Evolutionary conservation across 2,113 vertebrate species (phyloP), one percentile per base, ranked within the genome.

Genomic region (Pipa parva): DNA sequence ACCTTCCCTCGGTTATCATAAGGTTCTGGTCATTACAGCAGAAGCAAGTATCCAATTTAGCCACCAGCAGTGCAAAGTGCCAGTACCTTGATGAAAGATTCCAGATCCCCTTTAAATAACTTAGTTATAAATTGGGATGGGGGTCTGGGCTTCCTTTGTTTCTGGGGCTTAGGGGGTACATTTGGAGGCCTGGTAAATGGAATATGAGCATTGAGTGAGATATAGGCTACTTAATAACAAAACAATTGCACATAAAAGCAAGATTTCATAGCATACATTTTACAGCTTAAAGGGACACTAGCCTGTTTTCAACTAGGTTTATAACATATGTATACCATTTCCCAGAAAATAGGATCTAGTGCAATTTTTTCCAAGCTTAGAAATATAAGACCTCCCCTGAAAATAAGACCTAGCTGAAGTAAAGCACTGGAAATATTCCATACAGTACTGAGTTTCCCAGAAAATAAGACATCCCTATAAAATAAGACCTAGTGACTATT

Each of bases 41-140:
- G 79, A 79, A 84, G 66, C 63, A 58, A 66, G 46, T 37, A 48
- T 61, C 28, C 42, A 28, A 22, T 81, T 76, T 55, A 87, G 80
- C 81, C 84, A 82, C 75, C 36, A 49, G 50, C 65, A 80, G 70
- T 84, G 79, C 78, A 71, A n/a, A 67, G 73, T 79, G 78, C 81
- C 79, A 84, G 88, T 94, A 97, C 92, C 93, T 95, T 92, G 83
- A 97, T 85, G 87, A 95, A 97, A 22, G 91, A 89, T 86, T 95
- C 92, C 93, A 97, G 86, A 91, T 95, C 91, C 86, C 91, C 93
- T 89, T 94, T 96, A 93, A 95, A 97, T 84, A 95, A 93, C 81
- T 92, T 95, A 93, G 92, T 84, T 87, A 87, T 94, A 95, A 84
- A 95, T 59, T 93, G 85, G 72, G 93, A 96, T 78, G 85, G 88